Evolutionary conservation across 2,888 invertebrate genomes (phyloP), one percentile per base, ranked within the genome.

Genomic region (Conops quadrifasciatus): DNA sequence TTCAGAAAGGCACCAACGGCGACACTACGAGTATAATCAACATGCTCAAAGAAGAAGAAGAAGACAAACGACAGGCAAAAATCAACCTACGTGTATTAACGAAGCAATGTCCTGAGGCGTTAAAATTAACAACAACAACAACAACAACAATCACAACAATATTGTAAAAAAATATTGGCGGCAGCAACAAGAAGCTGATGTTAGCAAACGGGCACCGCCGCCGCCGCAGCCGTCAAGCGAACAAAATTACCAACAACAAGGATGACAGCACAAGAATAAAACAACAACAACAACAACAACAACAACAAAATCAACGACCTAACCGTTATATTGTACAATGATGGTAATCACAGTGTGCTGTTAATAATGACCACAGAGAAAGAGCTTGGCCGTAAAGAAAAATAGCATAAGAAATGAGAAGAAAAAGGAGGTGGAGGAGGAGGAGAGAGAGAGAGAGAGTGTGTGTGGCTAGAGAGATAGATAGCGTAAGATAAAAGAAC

Each of bases 71-170:
- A 51, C 9, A 58, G 15, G 45, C 26, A 47, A 72, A 72, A 67
- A 70, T 67, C 70, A 36, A 36, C 36, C 9, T 36, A 36, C 36
- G 36, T 36, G 36, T 36, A 36, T 75, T 68, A 72, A 66, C 70
- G 53, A 70, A 72, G 73, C 73, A 72, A 70, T 72, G 72, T 67
- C 74, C 70, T 69, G 51, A 74, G 73, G 74, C 74, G 72, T 74
- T 76, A 71, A 76, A 76, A 73, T 76, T 74, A 73, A 76, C 74
- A 74, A 69, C 72, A 72, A 67, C 65, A 71, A 71, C 62, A 72
- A 63, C 26, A 67, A 21, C 70, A 60, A 72, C 19, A 60, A 21
- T 68, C 75, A 76, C 76, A 74, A 58, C 5, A 2, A 53, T 7
- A 28, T 16, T 16, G n/a, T n/a, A 21, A 58, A 2, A 47, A 16